phyloP scores from a whole-genome alignment of 2,113 vertebrate species.

The Acrocephalus kingi region DNA sequence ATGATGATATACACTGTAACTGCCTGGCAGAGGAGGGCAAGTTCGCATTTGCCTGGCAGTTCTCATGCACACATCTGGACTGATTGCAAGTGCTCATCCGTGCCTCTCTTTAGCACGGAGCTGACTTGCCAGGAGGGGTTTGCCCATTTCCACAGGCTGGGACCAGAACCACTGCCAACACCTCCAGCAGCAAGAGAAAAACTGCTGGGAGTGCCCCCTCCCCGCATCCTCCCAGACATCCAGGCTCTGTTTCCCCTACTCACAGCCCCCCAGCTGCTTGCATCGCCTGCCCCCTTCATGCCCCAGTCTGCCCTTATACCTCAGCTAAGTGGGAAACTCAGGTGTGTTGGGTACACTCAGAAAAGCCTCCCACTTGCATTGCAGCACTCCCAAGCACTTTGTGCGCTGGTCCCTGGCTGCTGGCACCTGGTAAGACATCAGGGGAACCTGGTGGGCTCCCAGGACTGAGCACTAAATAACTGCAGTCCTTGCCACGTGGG shows the following conservation, averaged over 20 bases:
- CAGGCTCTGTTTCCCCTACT: not conserved
- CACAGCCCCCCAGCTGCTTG: not conserved
- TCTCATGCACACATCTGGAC: not conserved
- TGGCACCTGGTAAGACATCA: not conserved
- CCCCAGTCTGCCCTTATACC: not conserved
- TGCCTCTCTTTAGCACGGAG: not conserved
- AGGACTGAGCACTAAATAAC: not conserved
- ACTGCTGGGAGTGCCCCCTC: not conserved
- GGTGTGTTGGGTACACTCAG: fast-evolving
- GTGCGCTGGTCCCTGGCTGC: not conserved
- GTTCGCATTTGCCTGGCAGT: conserved; percentile 38
- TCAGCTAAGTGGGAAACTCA: not conserved
- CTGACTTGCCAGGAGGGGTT: not conserved
- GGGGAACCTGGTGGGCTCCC: not conserved
- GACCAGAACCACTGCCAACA: not conserved
- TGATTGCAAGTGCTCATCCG: not conserved
- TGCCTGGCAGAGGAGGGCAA: conserved; percentile 23
- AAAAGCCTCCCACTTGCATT: not conserved
- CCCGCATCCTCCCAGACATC: not conserved
- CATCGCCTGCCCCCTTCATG: not conserved
- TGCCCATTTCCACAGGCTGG: not conserved
- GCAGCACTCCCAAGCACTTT: not conserved
- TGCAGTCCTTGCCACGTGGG: not conserved
- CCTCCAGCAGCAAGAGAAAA: not conserved
- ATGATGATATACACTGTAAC: not conserved